phyloP scores from a whole-genome alignment of 2,797 vertebrate genomes.

The Syngnathus rostellatus region DNA sequence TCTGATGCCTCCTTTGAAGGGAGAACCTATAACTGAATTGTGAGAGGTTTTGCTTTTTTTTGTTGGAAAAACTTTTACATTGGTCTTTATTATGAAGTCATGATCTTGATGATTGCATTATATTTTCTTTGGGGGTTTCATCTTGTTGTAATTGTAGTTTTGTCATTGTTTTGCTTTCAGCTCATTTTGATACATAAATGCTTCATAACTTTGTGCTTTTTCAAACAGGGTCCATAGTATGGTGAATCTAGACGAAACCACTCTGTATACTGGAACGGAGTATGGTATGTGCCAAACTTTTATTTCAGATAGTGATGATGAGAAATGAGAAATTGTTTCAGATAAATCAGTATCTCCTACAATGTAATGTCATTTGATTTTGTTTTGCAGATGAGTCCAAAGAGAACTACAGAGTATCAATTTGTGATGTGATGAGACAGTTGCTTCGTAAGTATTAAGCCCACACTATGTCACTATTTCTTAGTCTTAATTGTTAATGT shows the following conservation, averaged over 20 bases:
- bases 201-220: constrained; percentile 8
- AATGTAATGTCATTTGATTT: constrained; percentile 18
- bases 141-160: not conserved
- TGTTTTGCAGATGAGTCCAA: constrained; percentile 74
- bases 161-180: not conserved
- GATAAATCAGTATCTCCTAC: not conserved
- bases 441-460: constrained; percentile 83
- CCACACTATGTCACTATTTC: not conserved
- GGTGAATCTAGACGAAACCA: constrained; percentile 87
- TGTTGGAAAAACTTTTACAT: not conserved
- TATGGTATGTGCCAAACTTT: constrained; percentile 68
- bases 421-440: constrained; percentile 82
- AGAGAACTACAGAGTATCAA: constrained; percentile 87
- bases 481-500: not conserved
- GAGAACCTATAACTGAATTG: constrained; percentile 83
- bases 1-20: constrained; percentile 83
- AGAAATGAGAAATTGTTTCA: not conserved
- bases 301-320: not conserved
- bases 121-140: not conserved
- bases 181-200: not conserved
- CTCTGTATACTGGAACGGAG: constrained; percentile 81
- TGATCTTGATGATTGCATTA: not conserved
- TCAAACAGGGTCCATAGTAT: constrained; percentile 79
- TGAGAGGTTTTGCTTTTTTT: constrained; percentile 60
- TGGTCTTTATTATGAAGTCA: not conserved